Conservation (phyloP, 1,140 invertebrate genomes). For the Tribolium castaneum region DNA sequence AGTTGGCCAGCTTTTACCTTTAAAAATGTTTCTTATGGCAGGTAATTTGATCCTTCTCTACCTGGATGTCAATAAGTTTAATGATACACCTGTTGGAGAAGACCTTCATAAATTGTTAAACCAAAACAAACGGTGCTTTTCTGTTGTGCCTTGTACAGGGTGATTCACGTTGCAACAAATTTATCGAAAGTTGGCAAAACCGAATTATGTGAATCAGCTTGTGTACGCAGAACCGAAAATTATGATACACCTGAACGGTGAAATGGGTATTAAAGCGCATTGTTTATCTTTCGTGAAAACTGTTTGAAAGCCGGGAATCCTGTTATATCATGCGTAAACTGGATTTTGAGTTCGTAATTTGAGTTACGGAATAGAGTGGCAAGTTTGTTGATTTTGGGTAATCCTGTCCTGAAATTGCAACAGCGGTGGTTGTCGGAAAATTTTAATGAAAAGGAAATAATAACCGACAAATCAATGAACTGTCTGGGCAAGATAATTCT, state of each 20-base stretch:
- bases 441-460: no score
- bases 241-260: not conserved
- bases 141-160: no score
- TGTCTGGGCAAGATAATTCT: no score
- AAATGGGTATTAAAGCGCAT: not conserved
- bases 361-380: not conserved
- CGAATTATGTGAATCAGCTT: no score
- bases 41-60: constrained; percentile 1
- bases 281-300: not conserved
- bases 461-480: no score
- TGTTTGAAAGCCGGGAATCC: not conserved
- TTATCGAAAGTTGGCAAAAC: no score
- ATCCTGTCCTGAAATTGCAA: not conserved
- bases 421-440: no score
- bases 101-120: constrained; percentile 21
- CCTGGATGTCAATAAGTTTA: constrained; percentile 27
- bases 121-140: not conserved
- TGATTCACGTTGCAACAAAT: no score
- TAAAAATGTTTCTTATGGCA: not conserved
- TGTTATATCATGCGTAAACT: not conserved
- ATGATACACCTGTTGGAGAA: constrained; percentile 7
- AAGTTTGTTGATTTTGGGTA: not conserved
- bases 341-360: not conserved
- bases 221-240: no score
- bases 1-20: not conserved